Conservation (phyloP, 2,888 invertebrate species). For the Tinea pellionella region DNA sequence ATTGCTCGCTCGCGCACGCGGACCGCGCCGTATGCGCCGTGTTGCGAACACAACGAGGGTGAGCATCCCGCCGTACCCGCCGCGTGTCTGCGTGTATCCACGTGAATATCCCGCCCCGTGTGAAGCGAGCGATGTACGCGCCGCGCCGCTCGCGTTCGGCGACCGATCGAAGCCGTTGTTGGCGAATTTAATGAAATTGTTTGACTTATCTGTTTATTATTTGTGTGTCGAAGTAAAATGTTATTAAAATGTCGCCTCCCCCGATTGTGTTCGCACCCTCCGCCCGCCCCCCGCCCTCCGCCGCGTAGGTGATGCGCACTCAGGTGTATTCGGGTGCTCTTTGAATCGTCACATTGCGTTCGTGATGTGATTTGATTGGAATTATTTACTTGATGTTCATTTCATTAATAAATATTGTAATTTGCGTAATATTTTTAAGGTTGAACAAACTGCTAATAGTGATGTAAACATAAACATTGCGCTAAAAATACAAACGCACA, state of each 20-base stretch:
- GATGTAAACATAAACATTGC: background rate
- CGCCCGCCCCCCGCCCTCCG: background rate
- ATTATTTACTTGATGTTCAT: no score
- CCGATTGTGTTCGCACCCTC: background rate
- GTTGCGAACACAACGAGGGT: no score
- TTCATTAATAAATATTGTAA: no score
- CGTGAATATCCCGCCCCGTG: no score
- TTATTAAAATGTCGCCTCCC: background rate
- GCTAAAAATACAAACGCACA: background rate
- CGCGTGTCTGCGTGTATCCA: no score
- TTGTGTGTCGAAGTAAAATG: constrained; percentile 9
- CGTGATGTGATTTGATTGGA: no score
- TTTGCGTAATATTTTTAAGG: no score
- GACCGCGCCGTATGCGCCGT: background rate
- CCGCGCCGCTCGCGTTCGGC: background rate
- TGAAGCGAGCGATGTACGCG: background rate
- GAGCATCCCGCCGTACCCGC: background rate
- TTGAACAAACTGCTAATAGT: no score
- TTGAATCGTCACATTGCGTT: no score
- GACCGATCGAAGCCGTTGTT: background rate
- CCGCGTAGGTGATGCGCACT: no score
- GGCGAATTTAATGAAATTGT: constrained; percentile 10
- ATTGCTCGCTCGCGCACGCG: background rate
- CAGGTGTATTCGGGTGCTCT: no score
- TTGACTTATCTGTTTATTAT: constrained; percentile 11